These are phyloP conservation scores for Desmodus rotundus DNA, from an alignment of 2,113 vertebrate genomes.

Conservation along the genomic window DNA sequence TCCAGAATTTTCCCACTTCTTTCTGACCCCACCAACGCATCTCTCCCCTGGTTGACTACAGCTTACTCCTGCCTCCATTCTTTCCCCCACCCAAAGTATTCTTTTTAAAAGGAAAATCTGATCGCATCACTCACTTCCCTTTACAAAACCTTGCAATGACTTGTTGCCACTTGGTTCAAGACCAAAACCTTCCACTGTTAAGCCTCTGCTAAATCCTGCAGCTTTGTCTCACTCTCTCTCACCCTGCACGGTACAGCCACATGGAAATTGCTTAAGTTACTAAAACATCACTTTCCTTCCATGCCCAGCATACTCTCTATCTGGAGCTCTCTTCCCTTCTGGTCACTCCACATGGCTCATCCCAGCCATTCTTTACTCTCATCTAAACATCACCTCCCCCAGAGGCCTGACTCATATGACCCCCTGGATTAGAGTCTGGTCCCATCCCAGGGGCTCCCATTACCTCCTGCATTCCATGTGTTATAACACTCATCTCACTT, in stretches of 20 bases:
- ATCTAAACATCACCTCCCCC: neutral
- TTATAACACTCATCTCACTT: neutral
- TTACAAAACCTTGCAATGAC: neutral
- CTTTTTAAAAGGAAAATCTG: neutral
- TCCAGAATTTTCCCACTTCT: neutral
- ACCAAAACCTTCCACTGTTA: neutral
- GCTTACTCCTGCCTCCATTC: neutral
- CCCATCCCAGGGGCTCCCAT: neutral
- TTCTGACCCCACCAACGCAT: neutral
- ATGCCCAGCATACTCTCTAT: neutral
- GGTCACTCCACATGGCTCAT: neutral
- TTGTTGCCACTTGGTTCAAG: neutral
- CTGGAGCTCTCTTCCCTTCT: neutral
- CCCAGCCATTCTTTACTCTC: neutral
- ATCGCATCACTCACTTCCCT: neutral
- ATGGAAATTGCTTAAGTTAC: neutral
- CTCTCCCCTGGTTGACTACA: neutral
- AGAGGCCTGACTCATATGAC: neutral
- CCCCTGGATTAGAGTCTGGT: neutral
- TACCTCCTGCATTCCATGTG: neutral
- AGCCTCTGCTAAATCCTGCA: neutral
- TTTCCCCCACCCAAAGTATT: neutral
- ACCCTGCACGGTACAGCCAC: neutral
- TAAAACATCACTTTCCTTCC: neutral
- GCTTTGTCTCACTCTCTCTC: neutral